A percentile compares a stretch with the other conserved stretches of the same genome.
Conservation (phyloP, 2,113 vertebrate species). For the Strigops habroptila region DNA sequence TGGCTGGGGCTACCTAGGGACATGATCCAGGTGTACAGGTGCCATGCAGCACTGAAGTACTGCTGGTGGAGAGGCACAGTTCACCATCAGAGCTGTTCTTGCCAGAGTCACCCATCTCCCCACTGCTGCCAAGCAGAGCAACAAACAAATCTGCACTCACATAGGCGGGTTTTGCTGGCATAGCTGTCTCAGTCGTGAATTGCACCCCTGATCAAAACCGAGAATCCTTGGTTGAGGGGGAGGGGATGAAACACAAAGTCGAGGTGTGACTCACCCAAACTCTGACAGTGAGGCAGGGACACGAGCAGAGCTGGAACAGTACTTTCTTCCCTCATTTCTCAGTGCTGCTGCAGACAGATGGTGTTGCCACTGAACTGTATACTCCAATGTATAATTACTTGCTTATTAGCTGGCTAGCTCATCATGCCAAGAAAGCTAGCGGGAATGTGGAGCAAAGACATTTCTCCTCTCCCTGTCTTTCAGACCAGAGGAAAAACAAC, state of each 20-base stretch:
- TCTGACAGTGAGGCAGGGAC: not conserved
- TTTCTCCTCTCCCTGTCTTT: slow-evolving; percentile 13
- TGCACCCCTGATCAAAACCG: not conserved
- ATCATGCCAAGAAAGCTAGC: slow-evolving; percentile 1
- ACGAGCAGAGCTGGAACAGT: not conserved
- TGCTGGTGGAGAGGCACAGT: not conserved
- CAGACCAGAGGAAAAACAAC: not conserved
- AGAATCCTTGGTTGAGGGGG: not conserved
- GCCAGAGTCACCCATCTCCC: not conserved
- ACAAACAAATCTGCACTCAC: not conserved
- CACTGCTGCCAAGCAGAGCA: not conserved
- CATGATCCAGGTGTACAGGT: fast-evolving
- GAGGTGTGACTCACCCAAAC: not conserved
- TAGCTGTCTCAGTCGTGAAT: not conserved
- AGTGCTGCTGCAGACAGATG: not conserved
- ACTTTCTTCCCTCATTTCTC: not conserved
- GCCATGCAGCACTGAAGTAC: not conserved
- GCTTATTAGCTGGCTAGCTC: slow-evolving; percentile 34
- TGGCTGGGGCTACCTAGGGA: not conserved
- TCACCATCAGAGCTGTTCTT: not conserved
- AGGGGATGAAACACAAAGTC: not conserved
- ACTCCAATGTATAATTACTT: slow-evolving; percentile 22
- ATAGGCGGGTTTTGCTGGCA: not conserved
- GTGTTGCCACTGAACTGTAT: not conserved
- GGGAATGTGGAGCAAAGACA: not conserved